A percentile compares a stretch with the other conserved stretches of the same genome.
These are phyloP conservation scores for Chrysomallon squamiferum DNA, from an alignment of 1,140 invertebrate genomes.

Conservation along the genomic window DNA sequence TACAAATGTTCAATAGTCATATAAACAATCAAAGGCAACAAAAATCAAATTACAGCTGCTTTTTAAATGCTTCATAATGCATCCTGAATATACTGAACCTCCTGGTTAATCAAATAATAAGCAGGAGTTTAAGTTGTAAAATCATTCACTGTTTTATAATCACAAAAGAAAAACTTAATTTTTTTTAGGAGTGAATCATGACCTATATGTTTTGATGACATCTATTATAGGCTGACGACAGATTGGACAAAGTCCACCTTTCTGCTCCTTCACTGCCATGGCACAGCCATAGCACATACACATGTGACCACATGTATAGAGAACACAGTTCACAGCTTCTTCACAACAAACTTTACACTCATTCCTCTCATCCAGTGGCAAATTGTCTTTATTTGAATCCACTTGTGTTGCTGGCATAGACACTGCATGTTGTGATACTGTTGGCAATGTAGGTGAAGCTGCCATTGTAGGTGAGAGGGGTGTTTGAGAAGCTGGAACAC, in stretches of 20 bases:
- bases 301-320: constrained; percentile 98
- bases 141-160: too few relatives aligned
- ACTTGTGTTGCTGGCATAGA: constrained; percentile 35
- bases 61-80: too few relatives aligned
- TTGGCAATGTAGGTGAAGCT: neutral
- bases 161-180: too few relatives aligned
- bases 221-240: constrained; percentile 91
- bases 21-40: too few relatives aligned
- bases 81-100: too few relatives aligned
- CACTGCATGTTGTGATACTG: constrained; percentile 5
- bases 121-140: too few relatives aligned
- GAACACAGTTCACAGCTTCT: constrained; percentile 86
- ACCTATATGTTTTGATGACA: constrained; percentile 84
- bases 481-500: constrained; percentile 28
- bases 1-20: too few relatives aligned
- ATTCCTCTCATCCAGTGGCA: constrained; percentile 26
- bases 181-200: too few relatives aligned
- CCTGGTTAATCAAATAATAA: too few relatives aligned
- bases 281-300: constrained; percentile 99
- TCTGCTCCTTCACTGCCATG: constrained; percentile 84
- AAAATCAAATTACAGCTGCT: too few relatives aligned
- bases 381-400: constrained; percentile 1
- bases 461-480: constrained; percentile 8
- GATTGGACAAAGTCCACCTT: constrained; percentile 89
- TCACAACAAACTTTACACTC: constrained; percentile 97